Evolutionary conservation across 2,797 vertebrate genomes (phyloP), one percentile per base, ranked within the genome.

Genomic region (Scolopax rusticola): DNA sequence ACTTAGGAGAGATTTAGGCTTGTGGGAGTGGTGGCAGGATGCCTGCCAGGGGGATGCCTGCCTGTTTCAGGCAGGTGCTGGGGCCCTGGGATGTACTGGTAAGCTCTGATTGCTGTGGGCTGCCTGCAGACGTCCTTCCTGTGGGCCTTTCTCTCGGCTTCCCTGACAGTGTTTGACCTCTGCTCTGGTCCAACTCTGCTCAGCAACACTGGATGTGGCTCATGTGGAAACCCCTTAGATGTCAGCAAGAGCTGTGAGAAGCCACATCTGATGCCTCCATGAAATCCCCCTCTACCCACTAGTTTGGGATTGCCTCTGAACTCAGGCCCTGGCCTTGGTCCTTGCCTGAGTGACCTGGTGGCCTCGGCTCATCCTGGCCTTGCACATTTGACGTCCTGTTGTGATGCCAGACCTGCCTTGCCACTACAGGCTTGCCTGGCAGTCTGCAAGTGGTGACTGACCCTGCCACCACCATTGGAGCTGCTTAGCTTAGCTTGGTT

Each of bases 141-240:
- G 41, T 8, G 1, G 28, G 28, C 32, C 30, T 32, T 14, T n/a
- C 11, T 1, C 1, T 19, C 0, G 0, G 30, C 36, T 56, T 12
- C 79, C 41, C 47, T 25, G 60, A 53, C 15, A 5, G 48, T 1
- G 4, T 27, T 40, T 1, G 1, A 25, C 2, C 2, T 5, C 28
- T 38, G 88, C 45, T 17, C 68, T 8, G 11, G 11, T 7, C 60
- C 65, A 8, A 40, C 2, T 74, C 24, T 24, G 41, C 51, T 17
- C 11, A 2, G 60, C 11, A 2, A 11, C 15, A 5, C 48, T 13
- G 27, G 48, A 20, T 12, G 4, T 0, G 10, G 59, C n/a, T 40
- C n/a, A 3, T 21, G 17, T 23, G n/a, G 67, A 54, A 28, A 32
- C 3, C 11, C 18, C n/a, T 1, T 2, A 24, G 13, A 2, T 7